Percentiles rank a stretch among this genome's conserved stretches.
Conservation (phyloP, 2,113 vertebrate genomes). For the Pteruthius melanotis region DNA sequence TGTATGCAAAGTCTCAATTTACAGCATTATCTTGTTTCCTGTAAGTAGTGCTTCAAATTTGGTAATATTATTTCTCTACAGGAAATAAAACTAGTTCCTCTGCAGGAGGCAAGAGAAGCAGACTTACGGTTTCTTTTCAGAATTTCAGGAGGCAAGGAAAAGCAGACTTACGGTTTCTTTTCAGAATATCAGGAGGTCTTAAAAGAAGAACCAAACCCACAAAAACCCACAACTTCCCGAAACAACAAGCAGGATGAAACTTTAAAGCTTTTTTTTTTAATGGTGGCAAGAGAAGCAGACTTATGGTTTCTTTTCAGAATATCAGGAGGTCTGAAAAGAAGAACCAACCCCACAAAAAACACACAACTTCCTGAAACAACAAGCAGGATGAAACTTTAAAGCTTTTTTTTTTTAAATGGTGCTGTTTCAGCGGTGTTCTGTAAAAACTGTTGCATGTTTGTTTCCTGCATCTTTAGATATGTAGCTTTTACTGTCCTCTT, state of each 20-base stretch:
- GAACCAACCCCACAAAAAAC: neutral
- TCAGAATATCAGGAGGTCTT: neutral
- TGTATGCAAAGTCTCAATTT: neutral
- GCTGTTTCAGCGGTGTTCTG: neutral
- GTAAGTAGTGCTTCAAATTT: neutral
- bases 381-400: neutral
- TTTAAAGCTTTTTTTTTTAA: neutral
- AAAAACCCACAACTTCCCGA: neutral
- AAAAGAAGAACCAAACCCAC: neutral
- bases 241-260: neutral
- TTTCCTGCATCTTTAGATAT: neutral
- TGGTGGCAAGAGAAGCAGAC: neutral
- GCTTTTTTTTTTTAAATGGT: neutral
- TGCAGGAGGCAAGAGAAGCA: neutral
- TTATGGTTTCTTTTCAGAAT: neutral
- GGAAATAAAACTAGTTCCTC: neutral
- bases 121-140: neutral
- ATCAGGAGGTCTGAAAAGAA: neutral
- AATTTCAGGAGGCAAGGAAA: no score
- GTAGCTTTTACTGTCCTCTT: neutral
- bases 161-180: no score
- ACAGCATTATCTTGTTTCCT: neutral
- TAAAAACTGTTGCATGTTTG: neutral
- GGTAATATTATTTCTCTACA: neutral
- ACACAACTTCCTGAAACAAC: fast-evolving